Base-by-base conservation (phyloP, 2,797 vertebrate genomes). In the Chiroxiphia lanceolata region DNA sequence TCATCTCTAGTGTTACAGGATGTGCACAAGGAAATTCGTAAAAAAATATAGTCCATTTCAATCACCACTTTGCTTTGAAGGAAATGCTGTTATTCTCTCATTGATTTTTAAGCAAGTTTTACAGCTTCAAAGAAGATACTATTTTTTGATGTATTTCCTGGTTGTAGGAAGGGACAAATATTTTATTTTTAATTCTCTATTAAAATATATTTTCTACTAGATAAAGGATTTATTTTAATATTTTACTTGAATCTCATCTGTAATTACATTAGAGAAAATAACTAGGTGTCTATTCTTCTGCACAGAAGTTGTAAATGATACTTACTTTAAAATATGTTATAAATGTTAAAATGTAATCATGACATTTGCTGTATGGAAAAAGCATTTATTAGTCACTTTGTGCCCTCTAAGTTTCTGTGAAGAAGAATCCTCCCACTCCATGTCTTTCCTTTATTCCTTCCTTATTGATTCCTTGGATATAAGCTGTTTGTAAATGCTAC, bases 221-320 rank as follows among this genome's bases (percentile, higher is more conserved):
- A 47, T 95, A 90, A 95, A 86, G 31, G 20, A 61, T 79, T 87
- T 87, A 68, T 63, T 88, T 67, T 78, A 91, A 64, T 82, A 61
- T 80, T 92, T 83, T 65, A 78, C 59, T 68, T 90, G 26, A 72
- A 53, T 89, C 11, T 71, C 22, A 54, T 87, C 27, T 56, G 6
- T 80, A 69, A 42, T 83, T 63, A 33, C 17, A 47, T 44, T 61
- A 74, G n/a, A 19, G 42, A 83, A 92, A 74, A 29, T 18, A 61
- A 45, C 18, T 29, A 44, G 8, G 10, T 56, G 19, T 40, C 36
- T 90, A 13, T 34, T 64, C 31, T 65, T 23, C 31, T 57, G 26
- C 21, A 77, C 23, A 56, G 48, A 16, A 57, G 18, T 45, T 64
- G 20, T 34, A 91, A 70, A 48, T 77, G 2, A 36, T 87, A 68